Percentiles rank a stretch among this genome's conserved stretches.
phyloP scores from a whole-genome alignment of 2,113 vertebrate genomes.

The Larimichthys crocea region DNA sequence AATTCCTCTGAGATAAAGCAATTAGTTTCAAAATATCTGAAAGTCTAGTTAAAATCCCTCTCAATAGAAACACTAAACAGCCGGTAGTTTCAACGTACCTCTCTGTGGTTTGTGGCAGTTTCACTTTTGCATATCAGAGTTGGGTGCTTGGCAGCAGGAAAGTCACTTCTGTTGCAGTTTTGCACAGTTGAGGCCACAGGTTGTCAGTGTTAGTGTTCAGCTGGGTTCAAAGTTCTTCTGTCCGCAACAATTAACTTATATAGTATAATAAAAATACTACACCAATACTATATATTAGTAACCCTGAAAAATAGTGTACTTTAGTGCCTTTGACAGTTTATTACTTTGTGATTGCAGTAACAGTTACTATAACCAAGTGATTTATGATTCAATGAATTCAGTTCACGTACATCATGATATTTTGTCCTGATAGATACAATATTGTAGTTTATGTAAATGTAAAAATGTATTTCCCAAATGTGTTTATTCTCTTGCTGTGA shows the following conservation, averaged over 20 bases:
- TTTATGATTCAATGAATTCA: not conserved
- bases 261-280: no score
- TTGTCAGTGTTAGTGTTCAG: not conserved
- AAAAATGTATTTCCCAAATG: not conserved
- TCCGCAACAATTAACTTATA: not conserved
- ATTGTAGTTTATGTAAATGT: not conserved
- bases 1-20: slow-evolving; percentile 19
- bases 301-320: no score
- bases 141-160: not conserved
- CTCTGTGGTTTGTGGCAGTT: slow-evolving; percentile 39
- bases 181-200: slow-evolving; percentile 14
- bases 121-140: slow-evolving; percentile 14
- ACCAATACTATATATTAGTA: no score
- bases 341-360: not conserved
- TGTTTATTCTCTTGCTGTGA: not conserved
- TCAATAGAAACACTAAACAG: not conserved
- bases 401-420: not conserved
- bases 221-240: slow-evolving; percentile 47
- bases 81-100: slow-evolving; percentile 45
- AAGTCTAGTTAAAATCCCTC: slow-evolving; percentile 19
- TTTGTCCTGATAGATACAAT: not conserved
- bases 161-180: not conserved
- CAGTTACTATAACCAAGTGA: not conserved
- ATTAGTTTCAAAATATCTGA: slow-evolving; percentile 32
- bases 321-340: not conserved